Evolutionary conservation across 2,113 vertebrate genomes (phyloP).

Genomic region (Cheirogaleus medius): DNA sequence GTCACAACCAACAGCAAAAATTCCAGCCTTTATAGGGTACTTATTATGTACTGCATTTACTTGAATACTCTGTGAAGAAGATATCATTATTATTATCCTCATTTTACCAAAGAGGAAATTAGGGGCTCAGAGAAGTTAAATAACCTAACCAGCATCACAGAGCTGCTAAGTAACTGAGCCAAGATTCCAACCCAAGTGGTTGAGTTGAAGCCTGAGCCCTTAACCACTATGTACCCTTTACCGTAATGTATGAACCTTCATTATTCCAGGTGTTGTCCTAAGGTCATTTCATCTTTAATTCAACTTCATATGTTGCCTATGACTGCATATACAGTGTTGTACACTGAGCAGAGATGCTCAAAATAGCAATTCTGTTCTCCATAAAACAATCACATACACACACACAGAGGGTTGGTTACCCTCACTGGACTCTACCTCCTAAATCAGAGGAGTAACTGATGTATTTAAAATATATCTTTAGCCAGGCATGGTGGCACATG

Average conservation of each 20-base stretch:
- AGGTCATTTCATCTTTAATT: background rate
- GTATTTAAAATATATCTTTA: constrained; percentile 1
- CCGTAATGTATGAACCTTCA: background rate
- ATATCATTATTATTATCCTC: background rate
- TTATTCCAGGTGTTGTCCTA: background rate
- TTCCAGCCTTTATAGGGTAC: background rate
- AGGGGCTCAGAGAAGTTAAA: constrained; percentile 9
- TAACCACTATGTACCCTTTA: background rate
- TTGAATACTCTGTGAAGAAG: background rate
- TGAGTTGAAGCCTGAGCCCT: background rate
- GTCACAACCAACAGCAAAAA: background rate
- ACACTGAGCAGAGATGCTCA: background rate
- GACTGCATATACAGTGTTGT: background rate
- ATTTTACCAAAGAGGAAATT: constrained; percentile 24
- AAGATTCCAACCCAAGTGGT: background rate
- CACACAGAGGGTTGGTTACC: background rate
- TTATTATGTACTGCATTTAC: background rate
- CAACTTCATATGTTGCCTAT: background rate
- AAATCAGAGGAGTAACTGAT: background rate
- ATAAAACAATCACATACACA: background rate
- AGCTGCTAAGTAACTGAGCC: background rate
- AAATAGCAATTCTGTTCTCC: background rate
- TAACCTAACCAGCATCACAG: background rate
- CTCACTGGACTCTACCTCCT: background rate
- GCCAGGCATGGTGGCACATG: too few relatives aligned